Percentiles rank a stretch among this genome's conserved stretches.
Evolutionary conservation across 1,140 invertebrate genomes (phyloP).

Genomic region (Rhynchophorus ferrugineus): DNA sequence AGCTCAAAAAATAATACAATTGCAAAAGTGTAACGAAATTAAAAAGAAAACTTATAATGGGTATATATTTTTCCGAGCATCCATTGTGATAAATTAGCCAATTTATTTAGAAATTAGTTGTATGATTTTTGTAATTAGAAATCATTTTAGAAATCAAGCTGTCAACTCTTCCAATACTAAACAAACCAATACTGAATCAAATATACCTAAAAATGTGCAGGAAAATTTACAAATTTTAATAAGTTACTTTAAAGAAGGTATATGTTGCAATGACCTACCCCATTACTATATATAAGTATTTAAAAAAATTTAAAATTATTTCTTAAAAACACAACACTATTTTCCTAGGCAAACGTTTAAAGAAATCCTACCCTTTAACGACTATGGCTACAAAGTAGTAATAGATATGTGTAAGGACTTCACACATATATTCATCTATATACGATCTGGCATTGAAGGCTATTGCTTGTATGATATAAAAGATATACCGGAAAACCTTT

Average conservation of each 20-base stretch:
- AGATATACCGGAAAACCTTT: conserved; percentile 12
- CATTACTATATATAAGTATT: conserved; percentile 18
- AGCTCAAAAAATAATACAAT: conserved; percentile 17
- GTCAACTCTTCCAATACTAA: too few species aligned
- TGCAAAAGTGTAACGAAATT: too few species aligned
- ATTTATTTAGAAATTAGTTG: too few species aligned
- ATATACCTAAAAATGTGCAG: conserved; percentile 13
- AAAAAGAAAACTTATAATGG: too few species aligned
- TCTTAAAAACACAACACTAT: too few species aligned
- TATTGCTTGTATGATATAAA: conserved; percentile 24
- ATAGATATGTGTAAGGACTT: conserved; percentile 22
- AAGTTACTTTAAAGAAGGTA: conserved; percentile 17
- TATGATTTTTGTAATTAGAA: too few species aligned
- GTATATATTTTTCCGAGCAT: too few species aligned
- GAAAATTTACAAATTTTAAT: conserved; percentile 21
- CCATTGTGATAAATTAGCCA: too few species aligned
- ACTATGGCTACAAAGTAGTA: conserved; percentile 19
- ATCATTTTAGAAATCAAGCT: too few species aligned
- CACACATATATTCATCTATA: conserved; percentile 21
- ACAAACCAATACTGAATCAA: too few species aligned
- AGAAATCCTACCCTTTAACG: conserved; percentile 6
- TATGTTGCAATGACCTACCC: conserved; percentile 18
- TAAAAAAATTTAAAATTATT: too few species aligned
- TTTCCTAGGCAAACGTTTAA: conserved; percentile 14
- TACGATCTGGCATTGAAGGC: conserved; percentile 16